These are phyloP conservation scores for Drymonia ruficornis DNA, from an alignment of 2,888 invertebrate species.

Conservation along the genomic window DNA sequence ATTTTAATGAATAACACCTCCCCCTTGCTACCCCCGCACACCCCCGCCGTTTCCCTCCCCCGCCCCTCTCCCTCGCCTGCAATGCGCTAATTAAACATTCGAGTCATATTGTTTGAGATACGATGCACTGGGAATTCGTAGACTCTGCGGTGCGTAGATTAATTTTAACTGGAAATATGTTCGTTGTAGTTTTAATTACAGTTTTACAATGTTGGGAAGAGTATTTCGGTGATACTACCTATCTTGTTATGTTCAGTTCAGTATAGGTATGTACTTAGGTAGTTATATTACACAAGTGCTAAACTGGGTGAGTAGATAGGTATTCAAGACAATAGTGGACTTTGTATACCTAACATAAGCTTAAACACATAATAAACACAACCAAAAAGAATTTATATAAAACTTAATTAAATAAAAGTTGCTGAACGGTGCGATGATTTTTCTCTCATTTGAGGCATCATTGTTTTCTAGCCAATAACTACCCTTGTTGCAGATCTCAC, in stretches of 20 bases:
- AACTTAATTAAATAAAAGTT: too few relatives aligned
- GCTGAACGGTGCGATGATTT: too few relatives aligned
- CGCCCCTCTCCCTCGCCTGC: slow-evolving; percentile 51
- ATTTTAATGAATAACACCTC: slow-evolving; percentile 84
- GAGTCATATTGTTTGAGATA: slow-evolving; percentile 80
- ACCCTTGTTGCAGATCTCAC: too few relatives aligned
- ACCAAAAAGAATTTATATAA: too few relatives aligned
- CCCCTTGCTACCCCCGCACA: slow-evolving; percentile 53
- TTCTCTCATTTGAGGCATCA: too few relatives aligned
- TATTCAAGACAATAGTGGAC: too few relatives aligned
- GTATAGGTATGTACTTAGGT: too few relatives aligned
- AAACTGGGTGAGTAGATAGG: too few relatives aligned
- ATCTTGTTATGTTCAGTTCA: neutral
- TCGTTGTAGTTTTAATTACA: slow-evolving; percentile 7
- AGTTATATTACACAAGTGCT: too few relatives aligned
- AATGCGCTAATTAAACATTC: slow-evolving; percentile 84
- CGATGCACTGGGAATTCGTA: slow-evolving; percentile 67
- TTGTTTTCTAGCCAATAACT: too few relatives aligned
- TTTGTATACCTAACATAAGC: too few relatives aligned
- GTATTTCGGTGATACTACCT: neutral
- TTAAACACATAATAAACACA: too few relatives aligned
- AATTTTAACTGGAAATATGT: slow-evolving; percentile 7
- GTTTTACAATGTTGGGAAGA: neutral
- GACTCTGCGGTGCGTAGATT: slow-evolving; percentile 34
- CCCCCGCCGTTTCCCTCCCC: slow-evolving; percentile 27